These are phyloP conservation scores for Ondatra zibethicus DNA, from an alignment of 2,113 vertebrate genomes.

Conservation along the genomic window DNA sequence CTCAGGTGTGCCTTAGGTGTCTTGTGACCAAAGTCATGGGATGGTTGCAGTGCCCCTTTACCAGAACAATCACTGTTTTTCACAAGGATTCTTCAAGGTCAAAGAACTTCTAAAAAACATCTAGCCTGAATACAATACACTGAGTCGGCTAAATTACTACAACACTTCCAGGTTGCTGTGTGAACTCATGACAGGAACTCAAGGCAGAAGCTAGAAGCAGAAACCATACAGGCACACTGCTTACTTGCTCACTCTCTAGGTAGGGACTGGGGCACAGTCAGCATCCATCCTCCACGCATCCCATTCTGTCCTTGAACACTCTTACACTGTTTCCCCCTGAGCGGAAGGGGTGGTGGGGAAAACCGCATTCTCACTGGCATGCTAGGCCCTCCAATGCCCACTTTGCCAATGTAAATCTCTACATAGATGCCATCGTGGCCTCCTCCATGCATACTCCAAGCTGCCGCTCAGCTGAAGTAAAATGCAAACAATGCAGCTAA, in stretches of 20 bases:
- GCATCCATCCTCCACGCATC: not conserved
- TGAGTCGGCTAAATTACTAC: too few species aligned
- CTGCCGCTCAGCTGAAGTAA: not conserved
- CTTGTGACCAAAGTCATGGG: too few species aligned
- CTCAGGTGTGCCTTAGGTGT: too few species aligned
- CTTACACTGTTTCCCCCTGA: too few species aligned
- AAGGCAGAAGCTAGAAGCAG: not conserved
- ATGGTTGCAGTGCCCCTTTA: too few species aligned
- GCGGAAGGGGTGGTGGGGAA: not conserved
- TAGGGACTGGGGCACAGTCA: not conserved
- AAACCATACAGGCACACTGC: not conserved
- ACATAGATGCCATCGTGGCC: not conserved
- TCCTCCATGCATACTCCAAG: not conserved
- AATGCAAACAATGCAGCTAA: not conserved
- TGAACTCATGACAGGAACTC: not conserved
- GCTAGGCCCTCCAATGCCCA: not conserved
- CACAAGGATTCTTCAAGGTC: too few species aligned
- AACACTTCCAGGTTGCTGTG: not conserved
- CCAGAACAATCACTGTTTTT: too few species aligned
- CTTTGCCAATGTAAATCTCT: not conserved
- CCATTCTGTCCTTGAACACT: not conserved
- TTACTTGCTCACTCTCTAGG: not conserved
- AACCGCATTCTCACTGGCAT: not conserved
- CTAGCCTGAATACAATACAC: too few species aligned
- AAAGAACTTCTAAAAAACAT: too few species aligned